Percentiles rank a stretch among this genome's conserved stretches.
Evolutionary conservation across 2,113 vertebrate species (phyloP).

Genomic region (Gracilinanus agilis): DNA sequence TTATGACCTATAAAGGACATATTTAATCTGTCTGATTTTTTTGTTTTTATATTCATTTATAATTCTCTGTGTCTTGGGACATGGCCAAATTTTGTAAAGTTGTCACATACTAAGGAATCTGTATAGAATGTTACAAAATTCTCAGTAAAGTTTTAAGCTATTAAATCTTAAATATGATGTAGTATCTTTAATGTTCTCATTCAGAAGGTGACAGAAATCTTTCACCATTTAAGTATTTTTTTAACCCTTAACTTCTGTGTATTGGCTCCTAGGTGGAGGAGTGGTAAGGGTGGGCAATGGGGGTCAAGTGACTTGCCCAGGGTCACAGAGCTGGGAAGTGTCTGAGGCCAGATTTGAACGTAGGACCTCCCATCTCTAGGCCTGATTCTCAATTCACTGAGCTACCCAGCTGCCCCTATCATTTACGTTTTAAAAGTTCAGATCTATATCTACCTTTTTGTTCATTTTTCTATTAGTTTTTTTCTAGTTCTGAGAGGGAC

Average conservation of each 20-base stretch:
- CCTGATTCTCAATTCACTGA: too few species aligned
- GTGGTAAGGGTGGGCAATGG: too few species aligned
- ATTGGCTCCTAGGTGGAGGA: too few species aligned
- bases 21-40: not conserved
- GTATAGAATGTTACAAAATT: not conserved
- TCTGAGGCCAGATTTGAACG: too few species aligned
- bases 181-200: not conserved
- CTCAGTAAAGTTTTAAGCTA: not conserved
- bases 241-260: too few species aligned
- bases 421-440: not conserved
- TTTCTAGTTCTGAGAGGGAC: not conserved
- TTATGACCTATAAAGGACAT: not conserved
- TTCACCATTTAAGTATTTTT: not conserved
- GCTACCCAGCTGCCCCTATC: too few species aligned
- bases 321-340: too few species aligned
- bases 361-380: too few species aligned
- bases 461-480: not conserved
- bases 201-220: not conserved
- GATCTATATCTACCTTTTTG: not conserved
- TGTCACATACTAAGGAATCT: not conserved
- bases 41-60: not conserved
- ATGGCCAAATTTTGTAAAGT: not conserved
- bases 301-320: too few species aligned
- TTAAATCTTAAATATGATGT: not conserved
- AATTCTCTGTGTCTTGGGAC: not conserved